Conservation (phyloP, 2,888 invertebrate species). For the Gryllus longicercus region DNA sequence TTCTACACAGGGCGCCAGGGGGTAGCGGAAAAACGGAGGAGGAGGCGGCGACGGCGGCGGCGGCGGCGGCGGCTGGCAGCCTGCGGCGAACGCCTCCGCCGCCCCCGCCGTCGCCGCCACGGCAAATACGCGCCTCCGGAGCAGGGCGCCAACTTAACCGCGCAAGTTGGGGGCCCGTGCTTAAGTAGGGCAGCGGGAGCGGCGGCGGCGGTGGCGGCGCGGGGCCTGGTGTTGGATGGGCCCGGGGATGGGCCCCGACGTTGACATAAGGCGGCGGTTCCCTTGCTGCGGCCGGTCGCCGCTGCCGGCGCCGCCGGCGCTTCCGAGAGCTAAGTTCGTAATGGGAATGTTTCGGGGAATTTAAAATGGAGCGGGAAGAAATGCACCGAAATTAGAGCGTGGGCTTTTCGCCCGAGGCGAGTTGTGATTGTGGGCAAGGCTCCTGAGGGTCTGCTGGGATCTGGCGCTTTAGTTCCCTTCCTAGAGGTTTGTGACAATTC, state of each 20-base stretch:
- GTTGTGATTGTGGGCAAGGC: too few relatives aligned
- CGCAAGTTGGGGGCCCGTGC: not conserved
- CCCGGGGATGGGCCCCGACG: not conserved
- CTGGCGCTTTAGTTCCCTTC: too few relatives aligned
- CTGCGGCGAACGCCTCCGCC: not conserved
- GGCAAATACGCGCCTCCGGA: constrained; percentile 6
- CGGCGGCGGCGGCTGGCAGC: not conserved
- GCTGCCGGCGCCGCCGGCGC: not conserved
- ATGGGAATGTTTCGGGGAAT: not conserved
- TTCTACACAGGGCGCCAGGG: constrained; percentile 4
- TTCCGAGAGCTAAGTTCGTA: not conserved
- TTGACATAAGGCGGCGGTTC: constrained; percentile 6
- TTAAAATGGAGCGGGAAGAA: not conserved
- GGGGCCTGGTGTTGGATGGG: not conserved
- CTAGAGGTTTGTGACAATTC: too few relatives aligned
- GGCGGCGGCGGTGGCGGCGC: not conserved
- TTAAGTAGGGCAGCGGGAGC: not conserved
- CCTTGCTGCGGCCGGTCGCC: not conserved
- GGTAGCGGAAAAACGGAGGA: not conserved
- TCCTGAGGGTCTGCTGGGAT: too few relatives aligned
- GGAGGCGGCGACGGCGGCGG: not conserved
- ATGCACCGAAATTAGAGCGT: too few relatives aligned
- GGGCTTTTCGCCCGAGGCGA: too few relatives aligned
- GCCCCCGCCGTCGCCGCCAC: not conserved
- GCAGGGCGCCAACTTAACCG: constrained; percentile 2